A percentile compares a stretch with the other conserved stretches of the same genome.
These are phyloP conservation scores for Dryoscopus gambensis DNA, from an alignment of 2,113 vertebrate species.

Conservation along the genomic window DNA sequence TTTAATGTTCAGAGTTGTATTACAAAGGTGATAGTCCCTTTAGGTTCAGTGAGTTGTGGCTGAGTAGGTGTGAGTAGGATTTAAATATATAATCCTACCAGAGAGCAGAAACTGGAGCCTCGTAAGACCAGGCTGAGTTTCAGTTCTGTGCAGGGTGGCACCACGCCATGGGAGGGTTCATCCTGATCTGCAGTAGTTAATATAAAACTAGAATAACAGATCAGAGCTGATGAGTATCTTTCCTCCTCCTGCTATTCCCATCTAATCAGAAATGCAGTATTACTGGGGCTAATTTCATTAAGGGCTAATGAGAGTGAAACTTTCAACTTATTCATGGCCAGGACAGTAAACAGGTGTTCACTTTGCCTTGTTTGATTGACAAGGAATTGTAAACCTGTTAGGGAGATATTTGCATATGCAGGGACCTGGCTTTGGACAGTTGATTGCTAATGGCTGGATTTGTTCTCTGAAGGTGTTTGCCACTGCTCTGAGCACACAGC, in stretches of 20 bases:
- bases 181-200: conserved; percentile 14
- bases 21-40: neutral
- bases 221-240: conserved; percentile 40
- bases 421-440: neutral
- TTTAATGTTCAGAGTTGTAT: neutral
- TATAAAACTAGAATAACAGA: conserved; percentile 43
- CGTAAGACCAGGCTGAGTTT: neutral
- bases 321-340: neutral
- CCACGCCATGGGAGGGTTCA: neutral
- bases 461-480: conserved; percentile 2
- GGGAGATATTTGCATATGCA: conserved; percentile 9
- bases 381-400: conserved; percentile 2
- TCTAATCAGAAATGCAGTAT: conserved; percentile 26
- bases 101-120: neutral
- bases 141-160: neutral
- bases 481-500: neutral
- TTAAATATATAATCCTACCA: neutral
- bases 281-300: neutral
- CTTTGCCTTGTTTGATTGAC: conserved; percentile 46
- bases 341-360: neutral
- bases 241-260: neutral
- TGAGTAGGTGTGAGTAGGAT: neutral
- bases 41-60: neutral
- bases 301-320: conserved; percentile 27
- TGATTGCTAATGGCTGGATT: neutral